These are phyloP conservation scores for Rachycentron canadum DNA, from an alignment of 2,797 vertebrate species.

Conservation along the genomic window DNA sequence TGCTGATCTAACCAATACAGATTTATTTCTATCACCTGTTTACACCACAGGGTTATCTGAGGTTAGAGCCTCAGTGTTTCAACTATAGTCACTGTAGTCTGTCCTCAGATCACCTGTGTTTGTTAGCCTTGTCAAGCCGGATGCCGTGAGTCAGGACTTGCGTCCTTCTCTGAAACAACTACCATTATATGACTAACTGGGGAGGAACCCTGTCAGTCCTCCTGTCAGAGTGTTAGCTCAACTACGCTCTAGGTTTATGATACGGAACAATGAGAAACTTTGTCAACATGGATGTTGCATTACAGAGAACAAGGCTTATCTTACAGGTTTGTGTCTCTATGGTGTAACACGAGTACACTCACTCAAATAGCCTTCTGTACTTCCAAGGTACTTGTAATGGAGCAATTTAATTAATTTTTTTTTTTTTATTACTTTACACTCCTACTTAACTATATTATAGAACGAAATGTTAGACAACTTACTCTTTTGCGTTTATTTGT, in stretches of 20 bases:
- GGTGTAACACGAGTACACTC: background rate
- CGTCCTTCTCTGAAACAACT: background rate
- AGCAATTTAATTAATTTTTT: background rate
- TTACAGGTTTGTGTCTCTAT: background rate
- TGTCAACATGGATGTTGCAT: background rate
- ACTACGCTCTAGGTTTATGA: background rate
- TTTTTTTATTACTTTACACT: background rate
- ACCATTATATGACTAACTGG: conserved; percentile 3
- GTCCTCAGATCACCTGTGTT: background rate
- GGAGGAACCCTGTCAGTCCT: background rate
- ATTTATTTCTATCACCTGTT: conserved; percentile 7
- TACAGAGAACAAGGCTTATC: background rate
- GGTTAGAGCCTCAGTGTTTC: background rate
- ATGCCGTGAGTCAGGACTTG: conserved; percentile 16
- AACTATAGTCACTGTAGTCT: background rate
- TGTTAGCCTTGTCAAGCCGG: conserved; percentile 12
- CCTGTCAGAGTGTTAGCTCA: background rate
- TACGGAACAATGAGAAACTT: background rate
- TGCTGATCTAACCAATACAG: conserved; percentile 5
- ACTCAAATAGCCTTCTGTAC: background rate
- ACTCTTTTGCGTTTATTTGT: background rate
- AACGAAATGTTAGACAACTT: background rate
- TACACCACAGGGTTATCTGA: conserved; percentile 20
- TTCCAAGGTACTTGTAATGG: background rate
- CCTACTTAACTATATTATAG: background rate